Conservation (phyloP, 2,797 vertebrate genomes). For the Squalus acanthias region DNA sequence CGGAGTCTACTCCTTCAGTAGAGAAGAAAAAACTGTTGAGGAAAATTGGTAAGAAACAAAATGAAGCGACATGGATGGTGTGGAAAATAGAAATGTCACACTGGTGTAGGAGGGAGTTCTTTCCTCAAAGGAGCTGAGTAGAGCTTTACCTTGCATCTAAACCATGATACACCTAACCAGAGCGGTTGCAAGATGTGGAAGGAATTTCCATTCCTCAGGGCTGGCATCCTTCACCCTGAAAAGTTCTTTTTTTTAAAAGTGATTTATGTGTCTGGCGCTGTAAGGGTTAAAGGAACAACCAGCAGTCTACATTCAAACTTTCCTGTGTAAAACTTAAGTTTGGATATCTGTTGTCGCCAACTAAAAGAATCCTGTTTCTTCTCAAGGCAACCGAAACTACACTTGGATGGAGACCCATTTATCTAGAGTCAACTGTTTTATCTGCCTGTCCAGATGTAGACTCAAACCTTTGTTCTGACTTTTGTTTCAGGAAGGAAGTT, state of each 20-base stretch:
- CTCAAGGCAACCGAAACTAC: neutral
- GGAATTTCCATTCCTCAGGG: neutral
- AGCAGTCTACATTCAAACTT: neutral
- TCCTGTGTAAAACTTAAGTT: neutral
- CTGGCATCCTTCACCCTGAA: neutral
- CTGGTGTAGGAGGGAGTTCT: neutral
- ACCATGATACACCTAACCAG: neutral
- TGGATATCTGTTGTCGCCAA: neutral
- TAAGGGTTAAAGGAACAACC: conserved; percentile 7
- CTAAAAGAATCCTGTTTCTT: conserved; percentile 27
- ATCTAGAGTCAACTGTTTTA: conserved; percentile 31
- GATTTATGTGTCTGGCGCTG: neutral
- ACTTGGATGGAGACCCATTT: conserved; percentile 14
- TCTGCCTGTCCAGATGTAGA: conserved; percentile 30
- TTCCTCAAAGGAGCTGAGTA: neutral
- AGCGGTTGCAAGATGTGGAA: neutral
- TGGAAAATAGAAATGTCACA: neutral
- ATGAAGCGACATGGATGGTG: neutral
- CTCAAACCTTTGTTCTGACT: conserved; percentile 31
- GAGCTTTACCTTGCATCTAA: neutral
- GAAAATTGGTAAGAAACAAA: neutral
- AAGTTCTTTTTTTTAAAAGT: neutral
- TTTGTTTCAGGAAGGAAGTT: conserved; percentile 33
- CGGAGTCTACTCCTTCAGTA: neutral
- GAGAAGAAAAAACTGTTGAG: neutral